These are phyloP conservation scores for Platycheirus rosarum DNA, from an alignment of 2,888 invertebrate species.

Conservation along the genomic window DNA sequence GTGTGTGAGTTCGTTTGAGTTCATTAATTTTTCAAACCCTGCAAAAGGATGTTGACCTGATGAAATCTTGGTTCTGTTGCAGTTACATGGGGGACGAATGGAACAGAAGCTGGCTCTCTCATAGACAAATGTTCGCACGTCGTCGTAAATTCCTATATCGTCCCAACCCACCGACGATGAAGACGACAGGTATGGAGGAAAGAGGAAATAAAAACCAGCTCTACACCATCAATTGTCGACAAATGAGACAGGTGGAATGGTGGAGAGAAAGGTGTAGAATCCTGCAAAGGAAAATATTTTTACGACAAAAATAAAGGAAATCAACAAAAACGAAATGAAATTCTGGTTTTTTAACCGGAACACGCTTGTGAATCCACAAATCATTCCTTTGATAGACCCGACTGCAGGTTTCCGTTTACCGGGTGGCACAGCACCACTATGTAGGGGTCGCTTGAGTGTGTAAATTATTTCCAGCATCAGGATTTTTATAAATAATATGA, in stretches of 20 bases:
- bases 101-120: background rate
- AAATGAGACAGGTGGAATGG: slow-evolving; percentile 26
- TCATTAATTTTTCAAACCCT: slow-evolving; percentile 60
- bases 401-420: slow-evolving; percentile 11
- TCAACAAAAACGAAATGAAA: slow-evolving; percentile 33
- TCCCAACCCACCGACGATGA: too few species aligned
- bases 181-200: slow-evolving; percentile 34
- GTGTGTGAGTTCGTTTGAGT: slow-evolving; percentile 41
- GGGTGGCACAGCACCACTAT: too few species aligned
- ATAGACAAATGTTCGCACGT: slow-evolving; percentile 58
- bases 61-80: slow-evolving; percentile 12
- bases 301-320: slow-evolving; percentile 41
- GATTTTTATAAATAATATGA: slow-evolving; percentile 36
- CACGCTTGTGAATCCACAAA: slow-evolving; percentile 43
- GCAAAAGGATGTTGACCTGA: slow-evolving; percentile 57
- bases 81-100: background rate
- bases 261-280: slow-evolving; percentile 1
- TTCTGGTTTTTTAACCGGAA: slow-evolving; percentile 51
- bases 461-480: slow-evolving; percentile 35
- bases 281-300: slow-evolving; percentile 53
- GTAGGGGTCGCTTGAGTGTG: slow-evolving; percentile 10
- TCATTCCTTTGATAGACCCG: slow-evolving; percentile 54
- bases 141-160: slow-evolving; percentile 41
- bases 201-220: slow-evolving; percentile 40
- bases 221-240: slow-evolving; percentile 52